Percentiles rank a stretch among this genome's conserved stretches.
These are phyloP conservation scores for Rhagoletis pomonella DNA, from an alignment of 1,140 invertebrate species.

Conservation along the genomic window DNA sequence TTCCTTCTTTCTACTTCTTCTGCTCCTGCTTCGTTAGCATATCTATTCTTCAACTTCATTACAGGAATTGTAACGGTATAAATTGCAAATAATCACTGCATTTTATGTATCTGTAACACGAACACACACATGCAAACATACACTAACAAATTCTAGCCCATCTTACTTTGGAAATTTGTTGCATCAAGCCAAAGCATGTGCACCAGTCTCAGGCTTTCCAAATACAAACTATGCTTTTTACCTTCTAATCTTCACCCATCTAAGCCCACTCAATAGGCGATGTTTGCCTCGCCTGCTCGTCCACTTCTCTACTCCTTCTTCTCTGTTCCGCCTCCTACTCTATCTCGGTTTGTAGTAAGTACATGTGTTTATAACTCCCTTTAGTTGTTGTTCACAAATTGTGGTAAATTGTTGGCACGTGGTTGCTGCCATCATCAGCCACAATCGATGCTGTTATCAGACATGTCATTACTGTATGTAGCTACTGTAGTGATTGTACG, in stretches of 20 bases:
- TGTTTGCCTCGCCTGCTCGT: neutral
- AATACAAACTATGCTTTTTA: constrained; percentile 4
- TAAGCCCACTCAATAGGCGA: constrained; percentile 19
- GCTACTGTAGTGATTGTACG: too few relatives aligned
- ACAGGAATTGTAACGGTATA: constrained; percentile 26
- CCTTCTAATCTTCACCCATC: constrained; percentile 29
- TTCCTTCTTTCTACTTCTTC: too few relatives aligned
- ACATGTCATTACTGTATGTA: constrained; percentile 29
- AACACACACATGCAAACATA: neutral
- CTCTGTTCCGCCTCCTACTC: neutral
- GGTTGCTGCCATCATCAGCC: constrained; percentile 16
- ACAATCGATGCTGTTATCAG: constrained; percentile 50
- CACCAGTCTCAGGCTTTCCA: neutral
- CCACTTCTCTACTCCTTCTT: too few relatives aligned
- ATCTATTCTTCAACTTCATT: too few relatives aligned
- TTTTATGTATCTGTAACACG: neutral
- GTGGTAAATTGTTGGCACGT: constrained; percentile 51
- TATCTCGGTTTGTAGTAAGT: neutral
- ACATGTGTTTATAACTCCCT: neutral
- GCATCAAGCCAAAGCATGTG: too few relatives aligned
- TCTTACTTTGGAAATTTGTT: neutral
- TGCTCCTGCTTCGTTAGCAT: too few relatives aligned
- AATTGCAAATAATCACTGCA: constrained; percentile 49
- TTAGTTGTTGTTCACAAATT: constrained; percentile 43
- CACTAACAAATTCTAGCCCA: neutral